A percentile compares a stretch with the other conserved stretches of the same genome.
phyloP scores from a whole-genome alignment of 2,113 vertebrate genomes.

The Odontesthes bonariensis region DNA sequence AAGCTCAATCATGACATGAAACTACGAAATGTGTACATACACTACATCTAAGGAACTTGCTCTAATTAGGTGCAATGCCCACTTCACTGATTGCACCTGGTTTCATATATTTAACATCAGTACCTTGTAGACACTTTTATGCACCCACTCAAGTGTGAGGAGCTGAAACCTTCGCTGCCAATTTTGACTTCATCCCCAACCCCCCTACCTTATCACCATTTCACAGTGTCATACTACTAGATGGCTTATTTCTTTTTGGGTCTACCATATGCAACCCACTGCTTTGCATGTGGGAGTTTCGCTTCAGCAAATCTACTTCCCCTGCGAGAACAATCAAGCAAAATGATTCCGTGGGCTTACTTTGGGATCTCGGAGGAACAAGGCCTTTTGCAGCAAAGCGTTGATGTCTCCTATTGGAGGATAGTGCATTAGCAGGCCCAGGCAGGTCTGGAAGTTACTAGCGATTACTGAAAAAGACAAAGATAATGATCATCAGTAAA shows the following conservation, averaged over 20 bases:
- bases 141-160: neutral
- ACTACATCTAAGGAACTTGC: constrained; percentile 13
- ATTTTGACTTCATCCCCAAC: neutral
- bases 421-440: constrained; percentile 98
- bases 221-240: neutral
- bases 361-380: constrained; percentile 98
- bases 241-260: neutral
- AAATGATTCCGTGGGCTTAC: constrained; percentile 76
- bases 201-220: neutral
- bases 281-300: constrained; percentile 16
- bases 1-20: neutral
- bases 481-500: neutral
- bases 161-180: constrained; percentile 17
- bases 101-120: constrained; percentile 15
- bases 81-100: constrained; percentile 31
- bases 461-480: constrained; percentile 89
- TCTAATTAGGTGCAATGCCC: constrained; percentile 3
- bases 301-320: constrained; percentile 38
- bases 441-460: constrained; percentile 98
- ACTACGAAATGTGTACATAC: neutral
- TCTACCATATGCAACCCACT: neutral
- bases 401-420: constrained; percentile 94
- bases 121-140: neutral
- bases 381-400: constrained; percentile 93
- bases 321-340: neutral